Base-by-base conservation (phyloP, 2,888 invertebrate genomes). In the Nomada ferruginata region DNA sequence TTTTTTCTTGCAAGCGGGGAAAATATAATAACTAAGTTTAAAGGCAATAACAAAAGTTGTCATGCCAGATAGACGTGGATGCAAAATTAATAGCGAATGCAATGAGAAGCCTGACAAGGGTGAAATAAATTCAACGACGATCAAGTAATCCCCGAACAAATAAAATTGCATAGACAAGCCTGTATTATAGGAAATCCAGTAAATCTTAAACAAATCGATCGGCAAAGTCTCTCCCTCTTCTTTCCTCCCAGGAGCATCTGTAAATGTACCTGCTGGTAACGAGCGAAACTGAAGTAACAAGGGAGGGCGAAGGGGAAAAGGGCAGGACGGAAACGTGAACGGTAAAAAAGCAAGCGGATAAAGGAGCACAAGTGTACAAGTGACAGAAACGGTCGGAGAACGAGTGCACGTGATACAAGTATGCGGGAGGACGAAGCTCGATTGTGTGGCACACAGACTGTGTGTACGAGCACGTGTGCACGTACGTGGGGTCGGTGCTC, bases 401-500 rank as follows among this genome's bases (percentile, higher is more conserved):
- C 26, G 61, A 47, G 59, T 13, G 52, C 61, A 36, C 66, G 52
- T 15, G 71, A 76, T 47, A 63, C 50, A 68, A 66, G 53, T 60
- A 61, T 53, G 65, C 47, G 63, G 20, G 50, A 66, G 60, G 59
- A 61, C 20, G 71, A 79, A 57, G 61, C 69, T 79, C 60, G 26
- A 47, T 29, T 53, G 70, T 68, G 60, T 65, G 13, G 11, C 63
- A 63, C 13, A 15, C 57, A n/a, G 26, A 23, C 23, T 26, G 47
- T 50, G 36, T 50, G 57, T 57, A 55, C 23, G 65, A 10, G 20
- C 11, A 50, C 23, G 44, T 15, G 61, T 9, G 74, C 36, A 29
- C 69, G 69, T 76, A 84, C 64, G 80, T 65, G 78, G 76, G 71
- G 73, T 79, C 63, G 86, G 83, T 86, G 86, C 86, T 88, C 86